phyloP scores from a whole-genome alignment of 2,888 invertebrate genomes.

The Drosophila ezoana region DNA sequence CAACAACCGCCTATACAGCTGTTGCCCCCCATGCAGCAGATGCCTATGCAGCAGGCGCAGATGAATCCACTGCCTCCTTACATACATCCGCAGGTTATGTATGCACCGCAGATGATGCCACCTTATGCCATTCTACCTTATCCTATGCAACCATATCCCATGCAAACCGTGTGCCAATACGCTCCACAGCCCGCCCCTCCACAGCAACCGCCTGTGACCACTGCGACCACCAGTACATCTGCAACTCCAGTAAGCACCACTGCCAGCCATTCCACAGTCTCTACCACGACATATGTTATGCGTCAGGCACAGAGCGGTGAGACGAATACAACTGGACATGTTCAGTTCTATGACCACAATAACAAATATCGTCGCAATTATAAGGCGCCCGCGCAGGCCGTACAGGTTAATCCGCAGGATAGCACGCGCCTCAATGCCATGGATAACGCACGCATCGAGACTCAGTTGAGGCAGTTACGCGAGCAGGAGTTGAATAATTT shows the following conservation, averaged over 20 bases:
- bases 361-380: conserved; percentile 85
- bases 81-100: conserved; percentile 21
- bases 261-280: conserved; percentile 30
- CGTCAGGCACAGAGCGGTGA: conserved; percentile 11
- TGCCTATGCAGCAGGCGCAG: conserved; percentile 9
- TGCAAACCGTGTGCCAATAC: conserved; percentile 26
- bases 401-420: conserved; percentile 78
- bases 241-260: conserved; percentile 8
- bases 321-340: conserved; percentile 50
- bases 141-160: conserved; percentile 31
- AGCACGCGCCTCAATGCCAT: conserved; percentile 69
- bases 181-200: conserved; percentile 5
- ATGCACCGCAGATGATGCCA: conserved; percentile 22
- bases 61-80: conserved; percentile 20
- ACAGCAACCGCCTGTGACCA: not conserved
- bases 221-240: not conserved
- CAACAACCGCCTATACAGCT: conserved; percentile 20
- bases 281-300: conserved; percentile 33
- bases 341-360: conserved; percentile 86
- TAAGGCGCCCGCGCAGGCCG: conserved; percentile 76
- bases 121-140: conserved; percentile 47
- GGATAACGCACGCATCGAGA: conserved; percentile 79
- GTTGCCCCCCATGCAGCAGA: conserved; percentile 7
- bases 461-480: conserved; percentile 57
- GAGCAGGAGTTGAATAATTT: conserved; percentile 70